These are phyloP conservation scores for Lacerta agilis DNA, from an alignment of 2,797 vertebrate species.

Conservation along the genomic window DNA sequence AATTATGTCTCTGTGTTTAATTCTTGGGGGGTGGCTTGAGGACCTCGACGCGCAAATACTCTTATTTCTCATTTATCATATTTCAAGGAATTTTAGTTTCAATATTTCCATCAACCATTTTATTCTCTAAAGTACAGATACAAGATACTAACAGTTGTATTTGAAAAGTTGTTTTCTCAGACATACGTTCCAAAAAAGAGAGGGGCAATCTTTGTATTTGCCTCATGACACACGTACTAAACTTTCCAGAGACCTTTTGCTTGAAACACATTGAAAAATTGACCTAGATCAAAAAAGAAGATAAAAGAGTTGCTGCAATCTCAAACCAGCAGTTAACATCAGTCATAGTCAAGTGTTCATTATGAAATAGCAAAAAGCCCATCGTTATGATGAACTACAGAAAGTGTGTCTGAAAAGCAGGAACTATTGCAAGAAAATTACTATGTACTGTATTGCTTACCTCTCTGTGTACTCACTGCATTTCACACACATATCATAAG, in stretches of 20 bases:
- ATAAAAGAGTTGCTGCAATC: neutral
- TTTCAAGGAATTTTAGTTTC: slow-evolving; percentile 69
- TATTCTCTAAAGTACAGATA: neutral
- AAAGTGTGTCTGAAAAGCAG: neutral
- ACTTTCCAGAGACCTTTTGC: neutral
- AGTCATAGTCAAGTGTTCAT: neutral
- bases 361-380: neutral
- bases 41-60: too few relatives aligned
- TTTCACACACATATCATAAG: neutral
- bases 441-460: neutral
- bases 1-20: too few relatives aligned
- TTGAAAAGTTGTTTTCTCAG: neutral
- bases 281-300: neutral
- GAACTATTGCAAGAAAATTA: neutral
- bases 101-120: neutral
- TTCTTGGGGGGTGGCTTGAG: too few relatives aligned
- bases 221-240: neutral
- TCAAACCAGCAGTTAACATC: neutral
- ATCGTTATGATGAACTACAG: neutral
- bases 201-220: neutral
- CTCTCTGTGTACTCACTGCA: neutral
- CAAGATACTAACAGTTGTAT: neutral
- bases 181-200: neutral
- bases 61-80: slow-evolving; percentile 70
- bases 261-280: neutral